Percentiles rank a stretch among this genome's conserved stretches.
These are phyloP conservation scores for Rhadina sibilatrix DNA, from an alignment of 2,113 vertebrate species.

Conservation along the genomic window DNA sequence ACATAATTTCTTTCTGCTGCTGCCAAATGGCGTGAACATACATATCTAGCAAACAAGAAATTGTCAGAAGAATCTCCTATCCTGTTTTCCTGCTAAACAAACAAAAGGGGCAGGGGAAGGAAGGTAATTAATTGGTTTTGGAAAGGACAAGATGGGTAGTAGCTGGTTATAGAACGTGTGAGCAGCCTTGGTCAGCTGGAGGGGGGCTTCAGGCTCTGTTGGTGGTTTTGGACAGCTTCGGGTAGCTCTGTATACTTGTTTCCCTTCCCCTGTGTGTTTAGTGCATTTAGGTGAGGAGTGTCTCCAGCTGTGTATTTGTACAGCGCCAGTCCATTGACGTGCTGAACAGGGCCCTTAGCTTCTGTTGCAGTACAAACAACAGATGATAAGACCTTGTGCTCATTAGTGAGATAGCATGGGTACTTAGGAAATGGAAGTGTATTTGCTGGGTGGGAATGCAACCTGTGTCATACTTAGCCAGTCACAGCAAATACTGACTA, in stretches of 20 bases:
- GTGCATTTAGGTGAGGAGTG: neutral
- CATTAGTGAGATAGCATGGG: neutral
- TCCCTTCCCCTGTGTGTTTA: neutral
- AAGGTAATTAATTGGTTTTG: neutral
- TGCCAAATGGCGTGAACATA: neutral
- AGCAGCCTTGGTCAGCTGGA: neutral
- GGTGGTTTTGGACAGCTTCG: neutral
- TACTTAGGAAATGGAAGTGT: neutral
- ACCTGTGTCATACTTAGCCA: neutral
- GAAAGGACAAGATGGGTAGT: no score
- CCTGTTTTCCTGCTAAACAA: neutral
- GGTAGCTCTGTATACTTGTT: neutral
- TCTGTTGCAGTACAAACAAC: neutral
- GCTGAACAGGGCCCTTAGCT: neutral
- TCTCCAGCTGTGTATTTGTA: neutral
- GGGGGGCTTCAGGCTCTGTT: neutral
- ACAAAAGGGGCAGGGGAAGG: no score
- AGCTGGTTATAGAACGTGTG: neutral
- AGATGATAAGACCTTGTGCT: neutral
- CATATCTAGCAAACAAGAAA: neutral
- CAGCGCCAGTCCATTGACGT: rapidly evolving
- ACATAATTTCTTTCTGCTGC: neutral
- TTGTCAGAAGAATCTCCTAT: neutral
- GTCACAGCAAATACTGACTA: neutral
- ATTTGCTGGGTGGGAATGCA: slow-evolving; percentile 10